Base-by-base conservation (phyloP, 1,140 invertebrate genomes). In the Drosophila pruinosa region DNA sequence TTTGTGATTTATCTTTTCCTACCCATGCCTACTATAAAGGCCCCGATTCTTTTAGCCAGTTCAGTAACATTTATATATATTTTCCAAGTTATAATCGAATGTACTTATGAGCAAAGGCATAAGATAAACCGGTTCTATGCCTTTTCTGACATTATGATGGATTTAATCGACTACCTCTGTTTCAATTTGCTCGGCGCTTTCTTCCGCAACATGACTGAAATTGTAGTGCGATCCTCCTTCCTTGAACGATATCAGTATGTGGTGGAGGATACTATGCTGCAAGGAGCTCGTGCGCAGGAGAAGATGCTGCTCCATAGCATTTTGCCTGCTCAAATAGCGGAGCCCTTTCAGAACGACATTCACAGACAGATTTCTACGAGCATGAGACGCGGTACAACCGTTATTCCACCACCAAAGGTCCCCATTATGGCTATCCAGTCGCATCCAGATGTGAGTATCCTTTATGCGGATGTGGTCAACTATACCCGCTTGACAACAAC, bases 381-480 rank as follows among this genome's bases (percentile, higher is more conserved):
- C 3, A 73, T 15, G 1, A 15, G 12, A 3, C 8, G 6, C 2
- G 1, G 34, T 17, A 8, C 2, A 10, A 3, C 1, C 4, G 93
- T n/a, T n/a, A n/a, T n/a, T n/a, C 41, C 7, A 5, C 8, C 7
- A 6, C 4, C 43, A 6, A 47, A 14, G 10, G 65, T 72, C 89
- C 97, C 96, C 62, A 94, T 97, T 83, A 91, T 97, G 2, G 97
- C 97, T 85, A 94, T 98, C 3, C 95, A 97, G 91, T 94, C 95
- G 26, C 96, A 98, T 91, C 92, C 96, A 1, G 95, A 98, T 90
- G 97, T 99, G 7, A 97, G 95, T 61, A 98, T 99, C 71, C 92
- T 99, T 1, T 99, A 98, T 91, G 98, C 98, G 0, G 98, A 99
- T 91, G 97, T 99, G 31, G 98, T 99, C 2, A 98, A 99, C 89